Base-by-base conservation (phyloP, 2,113 vertebrate genomes). In the Excalfactoria chinensis region DNA sequence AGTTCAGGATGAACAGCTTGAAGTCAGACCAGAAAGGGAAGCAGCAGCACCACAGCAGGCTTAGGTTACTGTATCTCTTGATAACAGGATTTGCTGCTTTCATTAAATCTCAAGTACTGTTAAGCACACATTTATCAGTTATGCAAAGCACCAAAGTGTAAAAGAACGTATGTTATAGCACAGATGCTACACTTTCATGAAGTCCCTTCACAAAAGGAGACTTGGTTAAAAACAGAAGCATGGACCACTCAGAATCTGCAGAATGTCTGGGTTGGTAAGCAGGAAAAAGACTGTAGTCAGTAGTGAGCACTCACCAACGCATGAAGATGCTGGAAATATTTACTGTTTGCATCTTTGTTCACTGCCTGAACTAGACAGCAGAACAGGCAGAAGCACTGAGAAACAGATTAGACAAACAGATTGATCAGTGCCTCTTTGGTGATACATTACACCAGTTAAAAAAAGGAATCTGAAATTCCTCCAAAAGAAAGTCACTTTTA, bases 211-310 rank as follows among this genome's bases (percentile, higher is more conserved):
- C 63, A 88, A 88, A 93, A 28, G 15, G n/a, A 93, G 63, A 69
- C 41, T 60, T 75, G 66, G 76, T 81, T 88, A 94, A 93, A 64
- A 37, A 62, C 55, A 34, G 37, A 77, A 44, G 60, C 55, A 46
- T 26, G 88, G 74, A 76, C 7, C 55, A 13, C 66, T 70, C 48
- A 55, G 56, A 70, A 84, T 35, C 51, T 78, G 66, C 35, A 64
- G 49, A 88, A 80, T 2, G 1, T 59, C 82, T 25, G 28, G 37
- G 32, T 30, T 83, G 82, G 49, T 34, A 44, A 74, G 78, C 44
- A 68, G 1, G 3, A 59, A 64, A 34, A 46, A 76, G 77, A 53
- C 43, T 82, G 53, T n/a, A 66, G 41, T 1, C 44, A 48, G 48
- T 18, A n/a, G 7, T 23, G 19, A 48, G 41, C 62, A 49, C 16